Evolutionary conservation across 2,888 invertebrate genomes (phyloP), one percentile per base, ranked within the genome.

Genomic region (Lamellibrachia satsuma): DNA sequence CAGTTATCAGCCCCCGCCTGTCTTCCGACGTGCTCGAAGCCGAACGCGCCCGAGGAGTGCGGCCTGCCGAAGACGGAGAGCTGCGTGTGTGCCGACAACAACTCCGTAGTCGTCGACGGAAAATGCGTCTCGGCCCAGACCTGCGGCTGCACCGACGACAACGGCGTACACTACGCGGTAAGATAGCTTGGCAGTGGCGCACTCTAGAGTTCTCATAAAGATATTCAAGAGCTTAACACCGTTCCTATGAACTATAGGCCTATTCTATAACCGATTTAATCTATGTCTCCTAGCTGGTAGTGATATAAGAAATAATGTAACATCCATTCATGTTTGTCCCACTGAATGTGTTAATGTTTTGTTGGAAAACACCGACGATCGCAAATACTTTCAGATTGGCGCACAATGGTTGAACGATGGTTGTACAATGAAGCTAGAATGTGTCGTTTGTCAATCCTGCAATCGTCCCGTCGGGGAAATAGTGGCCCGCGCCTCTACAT

Each of bases 391-490:
- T 27, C 22, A 91, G 91, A 91, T 91, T 55, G 91, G 91, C 52
- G 91, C 51, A 7, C 11, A 52, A 2, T 91, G 91, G 91, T 51
- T 52, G 27, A 91, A 91, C 91, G 52, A 27, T 15, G 52, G 9
- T 51, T 91, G 91, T 52, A 91, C 52, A 15, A 55, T 1, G 91
- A 1, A 52, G 22, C 52, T 52, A 52, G n/a, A 27, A 11, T 91
- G 91, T 55, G 52, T 55, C 22, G 52, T 52, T 22, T 91, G 91
- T 55, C 15, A 51, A 8, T 3, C 11, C 39, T 91, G 91, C 91
- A 91, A 7, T 52, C 91, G 91, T 27, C 91, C 91, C n/a, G 91
- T 91, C 22, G 91, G 91, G 11, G 91, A 91, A 27, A 91, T 91
- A 52, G 9, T 91, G 4, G 11, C 9, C 60, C 4, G 15, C 60